Base-by-base conservation (phyloP, 2,888 invertebrate species). In the Drosophila yooni region DNA sequence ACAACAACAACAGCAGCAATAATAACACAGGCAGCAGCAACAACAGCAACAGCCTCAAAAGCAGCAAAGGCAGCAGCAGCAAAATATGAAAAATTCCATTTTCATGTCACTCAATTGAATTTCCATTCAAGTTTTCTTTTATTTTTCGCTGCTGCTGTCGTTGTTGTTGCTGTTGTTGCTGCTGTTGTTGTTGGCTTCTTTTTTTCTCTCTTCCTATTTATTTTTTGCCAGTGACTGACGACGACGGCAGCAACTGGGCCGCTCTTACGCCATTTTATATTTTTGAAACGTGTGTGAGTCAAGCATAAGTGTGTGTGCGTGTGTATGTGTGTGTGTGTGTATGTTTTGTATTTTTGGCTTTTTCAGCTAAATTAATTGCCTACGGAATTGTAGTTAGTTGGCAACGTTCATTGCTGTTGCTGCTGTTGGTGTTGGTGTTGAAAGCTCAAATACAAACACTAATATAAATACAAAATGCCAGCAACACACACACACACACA, bases 31-130 rank as follows among this genome's bases (percentile, higher is more conserved):
- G 31, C 58, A 66, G 18, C 74, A 66, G 38, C 66, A 76, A 46
- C 63, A 71, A 1, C 68, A 73, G 5, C 54, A 72, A 31, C 75
- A 74, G 33, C 68, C 46, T 15, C 46, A 60, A 6, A 56, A 80
- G 25, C 70, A 70, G 29, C 51, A 76, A 54, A 56, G 70, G 27
- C 61, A 62, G n/a, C 53, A 60, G 11, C 80, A 72, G 77, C 56
- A 79, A 83, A 90, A 89, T 90, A 82, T 89, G 87, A 88, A 90
- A 89, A 90, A 89, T 88, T 89, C 88, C 89, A 90, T 88, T 88
- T 88, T 88, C 90, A 90, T 88, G 90, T 88, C 88, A 88, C 89
- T 88, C 88, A 88, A 88, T 88, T 88, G 90, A 89, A 88, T 88
- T 88, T 90, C 88, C 91, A 88, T 88, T 90, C 85, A 87, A 88